Evolutionary conservation across 2,797 vertebrate species (phyloP), one percentile per base, ranked within the genome.

Genomic region (Pseudomugil tenellus): DNA sequence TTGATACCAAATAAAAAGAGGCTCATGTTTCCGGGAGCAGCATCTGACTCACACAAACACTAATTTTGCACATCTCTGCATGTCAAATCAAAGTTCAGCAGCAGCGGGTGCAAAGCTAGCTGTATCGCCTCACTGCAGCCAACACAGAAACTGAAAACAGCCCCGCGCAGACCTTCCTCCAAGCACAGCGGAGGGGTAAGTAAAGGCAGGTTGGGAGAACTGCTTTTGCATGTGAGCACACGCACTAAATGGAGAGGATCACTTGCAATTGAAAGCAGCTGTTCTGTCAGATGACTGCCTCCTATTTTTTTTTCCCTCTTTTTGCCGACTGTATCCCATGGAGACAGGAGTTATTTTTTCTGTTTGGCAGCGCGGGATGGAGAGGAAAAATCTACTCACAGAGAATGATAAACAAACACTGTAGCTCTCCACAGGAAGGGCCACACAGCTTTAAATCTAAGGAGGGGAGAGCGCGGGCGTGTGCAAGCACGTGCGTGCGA

Each of bases 221-320:
- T 76, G 81, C 87, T 92, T 88, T 91, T 85, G 84, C 83, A 89
- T 67, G 78, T 59, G 13, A 76, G 67, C 74, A 23, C 63, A 41
- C 57, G 43, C 67, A n/a, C 49, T 28, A 56, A 77, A 79, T 9
- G 58, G 56, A 77, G 74, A 63, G 81, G 90, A 89, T 87, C 83
- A 70, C 66, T 74, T 58, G 80, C 90, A 92, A 94, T 93, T 93
- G 91, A 91, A 94, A 93, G 90, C 93, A 95, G 94, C 94, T 94
- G 93, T 91, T 91, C 80, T 74, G 87, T 85, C 90, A 89, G 86
- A 90, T 81, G 87, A 92, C 84, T 84, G 86, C 88, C 86, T 88
- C 86, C 89, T 82, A 74, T 77, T 93, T 93, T 92, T 91, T 91
- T 87, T 43, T 43, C 9, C 12, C 12, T 13, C 14, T 41, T 19